phyloP scores from a whole-genome alignment of 2,113 vertebrate genomes.

The Synchiropus splendidus region DNA sequence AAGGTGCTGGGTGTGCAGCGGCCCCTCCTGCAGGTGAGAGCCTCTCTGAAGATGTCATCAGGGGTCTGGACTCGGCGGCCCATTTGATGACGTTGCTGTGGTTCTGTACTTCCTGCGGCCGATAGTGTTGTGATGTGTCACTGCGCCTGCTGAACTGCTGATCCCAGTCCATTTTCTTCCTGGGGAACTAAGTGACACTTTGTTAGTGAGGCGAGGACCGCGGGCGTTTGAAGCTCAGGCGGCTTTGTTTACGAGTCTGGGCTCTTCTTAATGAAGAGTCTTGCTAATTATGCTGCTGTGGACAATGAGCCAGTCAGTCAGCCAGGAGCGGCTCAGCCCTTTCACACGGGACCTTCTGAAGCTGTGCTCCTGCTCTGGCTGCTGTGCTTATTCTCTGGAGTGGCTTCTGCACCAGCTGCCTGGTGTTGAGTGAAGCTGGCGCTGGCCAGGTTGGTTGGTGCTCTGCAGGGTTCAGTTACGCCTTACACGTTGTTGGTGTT shows the following conservation, averaged over 20 bases:
- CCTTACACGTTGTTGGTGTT: conserved; percentile 23
- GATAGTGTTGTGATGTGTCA: too few relatives aligned
- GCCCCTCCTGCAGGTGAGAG: conserved; percentile 85
- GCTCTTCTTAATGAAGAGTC: conserved; percentile 68
- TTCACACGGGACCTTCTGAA: too few relatives aligned
- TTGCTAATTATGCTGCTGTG: conserved; percentile 71
- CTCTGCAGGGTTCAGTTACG: conserved; percentile 11
- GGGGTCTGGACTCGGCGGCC: background rate
- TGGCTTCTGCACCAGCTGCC: too few relatives aligned
- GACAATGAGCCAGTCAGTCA: conserved; percentile 72
- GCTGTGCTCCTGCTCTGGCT: conserved; percentile 60
- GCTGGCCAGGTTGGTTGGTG: conserved; percentile 17
- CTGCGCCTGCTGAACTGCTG: too few relatives aligned
- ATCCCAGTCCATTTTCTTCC: too few relatives aligned
- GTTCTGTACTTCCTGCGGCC: too few relatives aligned
- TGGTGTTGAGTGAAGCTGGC: conserved; percentile 40
- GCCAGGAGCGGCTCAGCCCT: too few relatives aligned
- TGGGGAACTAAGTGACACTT: too few relatives aligned
- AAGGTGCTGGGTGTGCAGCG: conserved; percentile 86
- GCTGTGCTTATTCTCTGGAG: too few relatives aligned
- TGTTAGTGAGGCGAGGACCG: conserved; percentile 34
- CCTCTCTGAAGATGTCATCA: background rate
- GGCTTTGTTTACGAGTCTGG: conserved; percentile 69
- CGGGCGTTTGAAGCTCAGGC: conserved; percentile 54
- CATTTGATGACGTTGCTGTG: too few relatives aligned